These are phyloP conservation scores for Nesogale talazaci DNA, from an alignment of 2,113 vertebrate genomes.

Conservation along the genomic window DNA sequence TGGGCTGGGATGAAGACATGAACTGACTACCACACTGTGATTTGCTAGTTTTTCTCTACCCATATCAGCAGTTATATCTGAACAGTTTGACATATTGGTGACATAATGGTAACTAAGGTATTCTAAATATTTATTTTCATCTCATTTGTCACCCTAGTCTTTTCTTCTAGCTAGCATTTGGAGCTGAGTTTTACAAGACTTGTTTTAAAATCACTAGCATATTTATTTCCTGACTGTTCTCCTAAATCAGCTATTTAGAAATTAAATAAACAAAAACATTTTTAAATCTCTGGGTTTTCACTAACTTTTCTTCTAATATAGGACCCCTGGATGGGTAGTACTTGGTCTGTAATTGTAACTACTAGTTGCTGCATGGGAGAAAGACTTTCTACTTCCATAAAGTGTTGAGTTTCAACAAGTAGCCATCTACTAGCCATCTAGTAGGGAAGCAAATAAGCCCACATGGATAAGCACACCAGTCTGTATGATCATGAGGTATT, in stretches of 20 bases:
- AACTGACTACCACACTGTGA: neutral
- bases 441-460: too few species aligned
- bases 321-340: too few species aligned
- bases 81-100: too few species aligned
- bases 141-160: neutral
- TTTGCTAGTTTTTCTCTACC: neutral
- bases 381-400: too few species aligned
- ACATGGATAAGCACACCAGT: too few species aligned
- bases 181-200: neutral
- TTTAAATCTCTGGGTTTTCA: neutral
- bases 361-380: too few species aligned
- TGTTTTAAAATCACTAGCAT: neutral
- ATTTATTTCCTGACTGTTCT: neutral
- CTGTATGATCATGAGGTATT: too few species aligned
- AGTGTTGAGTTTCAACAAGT: too few species aligned
- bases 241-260: neutral
- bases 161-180: neutral
- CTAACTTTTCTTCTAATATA: neutral
- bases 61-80: fast-evolving
- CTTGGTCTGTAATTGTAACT: too few species aligned
- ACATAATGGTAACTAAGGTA: neutral
- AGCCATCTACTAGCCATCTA: too few species aligned
- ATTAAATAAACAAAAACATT: neutral
- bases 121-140: neutral
- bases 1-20: neutral